Evolutionary conservation across 92 coral and sea anemone genomes (phyloP).

Genomic region (Scolanthus callimorphus): DNA sequence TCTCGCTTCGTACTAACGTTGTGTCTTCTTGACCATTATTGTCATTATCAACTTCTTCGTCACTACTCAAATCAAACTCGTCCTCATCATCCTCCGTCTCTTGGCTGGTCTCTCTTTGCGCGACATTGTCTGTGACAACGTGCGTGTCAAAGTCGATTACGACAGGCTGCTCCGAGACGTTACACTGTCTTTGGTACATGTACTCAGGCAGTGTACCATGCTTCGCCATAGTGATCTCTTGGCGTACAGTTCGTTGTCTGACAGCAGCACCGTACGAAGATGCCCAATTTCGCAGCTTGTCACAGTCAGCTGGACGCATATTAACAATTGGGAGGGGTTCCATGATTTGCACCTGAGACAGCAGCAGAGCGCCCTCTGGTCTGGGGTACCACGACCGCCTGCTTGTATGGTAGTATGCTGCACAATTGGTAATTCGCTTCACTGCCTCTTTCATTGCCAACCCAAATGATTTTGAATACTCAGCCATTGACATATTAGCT

Average conservation of each 20-base stretch:
- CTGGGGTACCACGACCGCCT: conserved; percentile 52
- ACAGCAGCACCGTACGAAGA: conserved; percentile 59
- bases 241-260: conserved; percentile 52
- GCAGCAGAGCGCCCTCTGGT: conserved; percentile 25
- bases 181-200: conserved; percentile 32
- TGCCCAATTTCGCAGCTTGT: conserved; percentile 35
- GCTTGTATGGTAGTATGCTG: conserved; percentile 52
- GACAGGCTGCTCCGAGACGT: conserved; percentile 15
- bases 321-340: conserved; percentile 25
- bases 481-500: conserved; percentile 55
- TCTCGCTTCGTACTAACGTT: too few species aligned
- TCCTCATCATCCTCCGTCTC: neutral
- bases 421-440: conserved; percentile 45
- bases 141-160: conserved; percentile 4
- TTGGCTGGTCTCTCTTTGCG: too few species aligned
- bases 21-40: conserved; percentile 13
- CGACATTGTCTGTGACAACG: conserved; percentile 14
- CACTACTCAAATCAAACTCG: conserved; percentile 46
- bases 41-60: conserved; percentile 35
- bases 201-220: conserved; percentile 35
- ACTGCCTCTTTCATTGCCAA: conserved; percentile 47
- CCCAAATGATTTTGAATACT: conserved; percentile 47
- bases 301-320: conserved; percentile 32
- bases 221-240: conserved; percentile 54
- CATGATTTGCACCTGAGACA: conserved; percentile 19